phyloP scores from a whole-genome alignment of 1,140 invertebrate genomes.

The Callitettix versicolor region DNA sequence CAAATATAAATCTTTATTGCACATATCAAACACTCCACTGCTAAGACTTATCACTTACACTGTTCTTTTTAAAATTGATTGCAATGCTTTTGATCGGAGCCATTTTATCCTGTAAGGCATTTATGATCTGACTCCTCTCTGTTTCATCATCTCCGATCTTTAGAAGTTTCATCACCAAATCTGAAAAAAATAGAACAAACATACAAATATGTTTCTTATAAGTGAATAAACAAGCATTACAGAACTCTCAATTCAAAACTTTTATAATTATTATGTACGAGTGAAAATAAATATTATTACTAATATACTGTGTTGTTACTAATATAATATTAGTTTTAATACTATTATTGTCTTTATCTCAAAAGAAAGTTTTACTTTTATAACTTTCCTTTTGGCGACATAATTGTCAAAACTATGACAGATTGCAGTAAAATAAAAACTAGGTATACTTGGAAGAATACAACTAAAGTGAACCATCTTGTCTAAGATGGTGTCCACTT shows the following conservation, averaged over 20 bases:
- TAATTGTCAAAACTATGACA: conserved; percentile 1
- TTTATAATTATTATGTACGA: neutral
- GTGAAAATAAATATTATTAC: conserved; percentile 3
- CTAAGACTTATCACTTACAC: too few species aligned
- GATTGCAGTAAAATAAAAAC: conserved; percentile 12
- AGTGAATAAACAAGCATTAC: neutral
- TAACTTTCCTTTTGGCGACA: neutral
- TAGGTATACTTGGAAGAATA: conserved; percentile 11
- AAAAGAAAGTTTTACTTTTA: neutral
- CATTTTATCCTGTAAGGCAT: conserved; percentile 34
- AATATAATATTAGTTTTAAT: neutral
- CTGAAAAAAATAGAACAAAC: conserved; percentile 32
- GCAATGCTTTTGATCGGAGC: conserved; percentile 42
- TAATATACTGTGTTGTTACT: neutral
- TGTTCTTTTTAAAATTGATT: conserved; percentile 38
- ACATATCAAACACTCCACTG: too few species aligned
- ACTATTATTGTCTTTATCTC: too few species aligned
- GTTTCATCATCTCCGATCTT: conserved; percentile 35
- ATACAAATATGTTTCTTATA: neutral
- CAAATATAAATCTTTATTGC: too few species aligned
- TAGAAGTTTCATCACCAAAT: conserved; percentile 50
- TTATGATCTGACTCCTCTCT: conserved; percentile 32
- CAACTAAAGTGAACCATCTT: too few species aligned
- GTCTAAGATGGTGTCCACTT: too few species aligned
- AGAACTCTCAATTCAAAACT: neutral